Conservation (phyloP, 2,113 vertebrate genomes). For the Apteryx owenii region DNA sequence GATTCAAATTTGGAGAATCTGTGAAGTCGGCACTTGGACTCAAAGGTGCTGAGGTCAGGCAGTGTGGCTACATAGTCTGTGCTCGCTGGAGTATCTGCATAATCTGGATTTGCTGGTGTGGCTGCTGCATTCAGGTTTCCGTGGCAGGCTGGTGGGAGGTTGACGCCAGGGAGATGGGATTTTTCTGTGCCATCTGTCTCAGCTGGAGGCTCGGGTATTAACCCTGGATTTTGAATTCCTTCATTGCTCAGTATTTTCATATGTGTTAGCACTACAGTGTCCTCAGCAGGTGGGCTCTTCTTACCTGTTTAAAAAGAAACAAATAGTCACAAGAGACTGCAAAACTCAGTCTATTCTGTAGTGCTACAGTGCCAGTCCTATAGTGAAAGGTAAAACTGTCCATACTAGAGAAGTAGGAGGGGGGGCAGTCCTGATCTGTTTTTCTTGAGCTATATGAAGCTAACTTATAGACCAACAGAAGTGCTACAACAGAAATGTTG, state of each 20-base stretch:
- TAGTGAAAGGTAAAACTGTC: not conserved
- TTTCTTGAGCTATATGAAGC: not conserved
- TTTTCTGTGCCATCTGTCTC: not conserved
- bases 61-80: constrained; percentile 71
- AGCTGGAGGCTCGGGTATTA: constrained; percentile 45
- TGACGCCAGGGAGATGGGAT: not conserved
- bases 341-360: not conserved
- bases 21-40: constrained; percentile 65
- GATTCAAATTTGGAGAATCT: constrained; percentile 87
- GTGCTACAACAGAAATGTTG: not conserved
- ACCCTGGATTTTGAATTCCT: constrained; percentile 72
- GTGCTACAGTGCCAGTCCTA: too few relatives aligned
- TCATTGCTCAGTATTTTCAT: constrained; percentile 82
- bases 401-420: not conserved
- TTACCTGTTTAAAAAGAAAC: constrained; percentile 76
- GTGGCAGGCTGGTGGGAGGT: not conserved
- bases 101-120: not conserved
- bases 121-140: not conserved
- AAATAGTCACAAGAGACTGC: not conserved
- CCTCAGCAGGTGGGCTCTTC: constrained; percentile 76
- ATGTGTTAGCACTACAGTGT: constrained; percentile 86
- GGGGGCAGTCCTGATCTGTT: not conserved
- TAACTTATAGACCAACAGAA: not conserved
- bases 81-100: not conserved
- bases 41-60: constrained; percentile 26